Conservation (phyloP, 2,797 vertebrate genomes). For the Xenopus petersii region DNA sequence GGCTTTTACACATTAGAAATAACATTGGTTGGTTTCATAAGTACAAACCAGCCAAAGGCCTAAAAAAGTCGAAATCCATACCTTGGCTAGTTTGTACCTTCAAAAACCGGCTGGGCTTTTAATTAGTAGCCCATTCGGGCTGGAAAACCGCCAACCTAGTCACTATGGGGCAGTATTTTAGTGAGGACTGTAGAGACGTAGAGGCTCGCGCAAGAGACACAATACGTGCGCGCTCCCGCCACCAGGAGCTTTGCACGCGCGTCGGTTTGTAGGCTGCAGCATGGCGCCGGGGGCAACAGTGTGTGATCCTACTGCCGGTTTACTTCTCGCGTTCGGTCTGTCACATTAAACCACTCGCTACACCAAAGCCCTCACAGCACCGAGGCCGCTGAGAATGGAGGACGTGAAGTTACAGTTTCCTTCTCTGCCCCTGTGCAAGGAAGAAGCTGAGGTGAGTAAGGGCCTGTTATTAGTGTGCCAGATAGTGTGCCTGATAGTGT, state of each 20-base stretch:
- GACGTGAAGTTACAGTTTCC: slow-evolving; percentile 86
- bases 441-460: slow-evolving; percentile 82
- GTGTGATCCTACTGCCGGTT: slow-evolving; percentile 63
- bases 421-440: slow-evolving; percentile 83
- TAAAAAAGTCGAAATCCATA: too few species aligned
- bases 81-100: too few species aligned
- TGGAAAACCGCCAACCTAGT: too few species aligned
- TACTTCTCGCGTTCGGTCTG: background rate
- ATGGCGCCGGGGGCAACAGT: slow-evolving; percentile 73
- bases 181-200: too few species aligned
- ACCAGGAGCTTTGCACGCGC: slow-evolving; percentile 45
- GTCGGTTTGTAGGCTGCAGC: slow-evolving; percentile 58
- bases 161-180: too few species aligned
- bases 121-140: too few species aligned
- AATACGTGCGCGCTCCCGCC: slow-evolving; percentile 14
- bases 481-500: too few species aligned
- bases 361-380: background rate
- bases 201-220: too few species aligned
- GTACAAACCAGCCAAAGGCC: too few species aligned
- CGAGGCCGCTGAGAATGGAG: slow-evolving; percentile 70
- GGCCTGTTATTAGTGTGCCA: slow-evolving; percentile 27
- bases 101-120: too few species aligned
- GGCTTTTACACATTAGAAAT: too few species aligned
- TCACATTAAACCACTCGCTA: slow-evolving; percentile 6
- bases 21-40: too few species aligned